Evolutionary conservation across 30 jellyfish, hydroid and myxozoan species (phyloP).

Genomic region (Clytia hemisphaerica): DNA sequence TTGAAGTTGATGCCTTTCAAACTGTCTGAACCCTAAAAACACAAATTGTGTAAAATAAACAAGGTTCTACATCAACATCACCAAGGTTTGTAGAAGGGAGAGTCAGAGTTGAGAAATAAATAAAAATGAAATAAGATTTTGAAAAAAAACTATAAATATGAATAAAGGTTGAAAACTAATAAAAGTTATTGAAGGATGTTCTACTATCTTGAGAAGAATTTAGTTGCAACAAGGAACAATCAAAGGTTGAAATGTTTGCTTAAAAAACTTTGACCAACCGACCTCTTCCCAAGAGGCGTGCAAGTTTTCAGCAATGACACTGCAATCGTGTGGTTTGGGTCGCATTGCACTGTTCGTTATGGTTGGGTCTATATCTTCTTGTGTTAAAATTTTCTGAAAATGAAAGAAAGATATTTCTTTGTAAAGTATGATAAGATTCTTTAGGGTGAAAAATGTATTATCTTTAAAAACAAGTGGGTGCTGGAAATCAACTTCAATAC

Average conservation of each 20-base stretch:
- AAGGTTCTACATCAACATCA: too few species aligned
- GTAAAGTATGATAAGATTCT: too few species aligned
- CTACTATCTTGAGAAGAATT: not conserved
- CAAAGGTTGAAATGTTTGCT: not conserved
- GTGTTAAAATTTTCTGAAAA: not conserved
- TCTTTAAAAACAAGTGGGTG: too few species aligned
- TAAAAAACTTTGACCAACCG: not conserved
- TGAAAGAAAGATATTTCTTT: not conserved
- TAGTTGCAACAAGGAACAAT: not conserved
- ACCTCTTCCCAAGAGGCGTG: slow-evolving; percentile 87
- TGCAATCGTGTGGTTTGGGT: slow-evolving; percentile 70
- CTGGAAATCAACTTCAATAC: too few species aligned
- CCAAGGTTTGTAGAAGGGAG: too few species aligned
- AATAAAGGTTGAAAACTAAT: not conserved
- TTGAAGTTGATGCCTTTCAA: slow-evolving; percentile 47
- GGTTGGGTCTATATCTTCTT: slow-evolving; percentile 8
- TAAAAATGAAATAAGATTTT: not conserved
- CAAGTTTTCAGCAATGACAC: slow-evolving; percentile 42
- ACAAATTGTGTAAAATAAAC: too few species aligned
- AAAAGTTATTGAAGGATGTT: not conserved
- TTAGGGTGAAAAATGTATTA: not conserved
- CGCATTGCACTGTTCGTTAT: slow-evolving; percentile 18
- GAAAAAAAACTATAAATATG: not conserved
- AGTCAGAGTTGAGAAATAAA: not conserved
- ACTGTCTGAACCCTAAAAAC: slow-evolving; percentile 48